Evolutionary conservation across 1,140 invertebrate genomes (phyloP), one percentile per base, ranked within the genome.

Genomic region (Ptiloglossa arizonensis): DNA sequence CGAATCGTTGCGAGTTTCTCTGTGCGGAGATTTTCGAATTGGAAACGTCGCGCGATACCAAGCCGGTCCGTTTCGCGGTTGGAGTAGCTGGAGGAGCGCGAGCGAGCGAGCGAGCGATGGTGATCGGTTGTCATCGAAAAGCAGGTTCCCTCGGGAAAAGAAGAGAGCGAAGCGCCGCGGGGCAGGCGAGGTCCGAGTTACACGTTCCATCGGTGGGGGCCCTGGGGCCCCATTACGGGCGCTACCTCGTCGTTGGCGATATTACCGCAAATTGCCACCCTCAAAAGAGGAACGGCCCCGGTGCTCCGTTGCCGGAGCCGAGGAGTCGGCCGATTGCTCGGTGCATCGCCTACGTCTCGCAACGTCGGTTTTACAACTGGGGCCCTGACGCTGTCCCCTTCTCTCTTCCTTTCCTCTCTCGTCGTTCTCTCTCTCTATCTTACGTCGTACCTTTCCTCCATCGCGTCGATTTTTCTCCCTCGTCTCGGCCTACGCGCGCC

Each of bases 261-360:
- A 92, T 92, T 92, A 93, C 91, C 90, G 85, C 92, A 93, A 93
- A 93, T 93, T 93, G 89, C 92, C 91, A 91, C 91, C 91, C 91
- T 92, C 89, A 88, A 91, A 90, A 91, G 88, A 89, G 88, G 87
- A 88, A 89, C 87, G 84, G 86, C 86, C 78, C 82, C 84, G 86
- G 81, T 87, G 87, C 85, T 80, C 85, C 79, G 82, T 81, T 85
- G 87, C 81, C 79, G 52, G 80, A 67, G 86, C 86, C 69, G 35
- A 80, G 48, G 81, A 80, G 69, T 84, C 70, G 63, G 64, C 54
- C 79, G 78, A 85, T 85, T 87, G 82, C 80, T 87, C 83, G 77
- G 83, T 86, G 85, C 80, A 87, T 83, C 83, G 69, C 73, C 81
- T 81, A 81, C 80, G 81, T 86, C 78, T 80, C 64, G 86, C 76